A percentile compares a stretch with the other conserved stretches of the same genome.
phyloP scores from a whole-genome alignment of 2,113 vertebrate species.

The Dromiciops gliroides region DNA sequence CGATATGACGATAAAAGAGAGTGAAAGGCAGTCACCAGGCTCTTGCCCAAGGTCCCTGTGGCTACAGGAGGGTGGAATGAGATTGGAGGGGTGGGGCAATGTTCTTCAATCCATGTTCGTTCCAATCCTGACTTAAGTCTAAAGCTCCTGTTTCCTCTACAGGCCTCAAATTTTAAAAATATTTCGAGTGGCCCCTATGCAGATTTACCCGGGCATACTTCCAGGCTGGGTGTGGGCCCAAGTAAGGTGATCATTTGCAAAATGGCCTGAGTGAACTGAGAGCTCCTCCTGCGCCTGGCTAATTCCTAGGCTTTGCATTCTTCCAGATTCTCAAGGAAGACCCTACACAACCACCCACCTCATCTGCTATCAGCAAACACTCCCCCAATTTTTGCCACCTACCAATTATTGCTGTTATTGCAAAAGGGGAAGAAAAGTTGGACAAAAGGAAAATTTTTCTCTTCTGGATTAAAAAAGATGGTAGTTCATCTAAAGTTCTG shows the following conservation, averaged over 20 bases:
- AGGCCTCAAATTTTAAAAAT: slow-evolving; percentile 9
- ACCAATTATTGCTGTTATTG: neutral
- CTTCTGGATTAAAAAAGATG: neutral
- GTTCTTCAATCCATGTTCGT: neutral
- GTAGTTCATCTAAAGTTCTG: neutral
- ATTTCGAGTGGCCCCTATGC: neutral
- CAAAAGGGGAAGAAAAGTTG: neutral
- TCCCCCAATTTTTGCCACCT: neutral
- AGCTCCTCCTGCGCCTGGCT: neutral
- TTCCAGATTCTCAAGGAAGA: neutral
- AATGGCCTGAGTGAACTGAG: neutral
- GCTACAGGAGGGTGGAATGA: neutral
- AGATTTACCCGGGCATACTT: neutral
- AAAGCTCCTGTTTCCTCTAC: neutral
- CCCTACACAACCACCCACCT: neutral
- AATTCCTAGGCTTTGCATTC: neutral
- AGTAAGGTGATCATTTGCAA: neutral
- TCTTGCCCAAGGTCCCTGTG: too few relatives aligned
- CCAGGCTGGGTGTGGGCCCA: neutral
- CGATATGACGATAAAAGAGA: neutral
- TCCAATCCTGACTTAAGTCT: neutral
- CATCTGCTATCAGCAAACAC: neutral
- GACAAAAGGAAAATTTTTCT: neutral
- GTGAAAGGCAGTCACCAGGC: neutral
- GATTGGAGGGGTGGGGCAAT: too few relatives aligned